Conservation (phyloP, 2,797 vertebrate species). For the Chaetophractus vellerosus region DNA sequence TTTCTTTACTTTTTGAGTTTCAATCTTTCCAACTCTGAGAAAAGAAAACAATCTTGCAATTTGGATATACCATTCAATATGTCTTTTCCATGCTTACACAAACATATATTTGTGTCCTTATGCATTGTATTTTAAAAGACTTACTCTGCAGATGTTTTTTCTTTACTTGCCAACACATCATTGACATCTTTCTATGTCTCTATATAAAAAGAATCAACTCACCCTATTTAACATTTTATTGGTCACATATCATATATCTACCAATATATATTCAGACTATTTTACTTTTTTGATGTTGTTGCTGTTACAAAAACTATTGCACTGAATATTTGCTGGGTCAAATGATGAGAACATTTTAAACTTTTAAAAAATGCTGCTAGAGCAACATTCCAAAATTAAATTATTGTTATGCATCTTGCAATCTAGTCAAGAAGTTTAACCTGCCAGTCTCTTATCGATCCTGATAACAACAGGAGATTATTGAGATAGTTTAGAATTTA, state of each 20-base stretch:
- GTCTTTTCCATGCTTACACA: not conserved
- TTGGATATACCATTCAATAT: not conserved
- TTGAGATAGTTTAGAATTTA: not conserved
- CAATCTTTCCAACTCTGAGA: not conserved
- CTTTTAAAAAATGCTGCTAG: not conserved
- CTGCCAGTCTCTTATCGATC: not conserved
- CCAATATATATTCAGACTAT: not conserved
- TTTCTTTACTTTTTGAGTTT: not conserved
- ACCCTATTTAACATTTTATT: not conserved
- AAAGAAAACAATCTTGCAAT: not conserved
- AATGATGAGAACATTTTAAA: not conserved
- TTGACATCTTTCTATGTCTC: not conserved
- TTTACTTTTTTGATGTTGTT: not conserved
- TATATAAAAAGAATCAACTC: not conserved
- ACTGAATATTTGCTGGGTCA: not conserved
- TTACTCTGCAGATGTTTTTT: not conserved
- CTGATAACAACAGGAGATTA: not conserved
- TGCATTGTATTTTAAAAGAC: not conserved
- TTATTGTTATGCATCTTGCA: not conserved
- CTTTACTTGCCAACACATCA: not conserved
- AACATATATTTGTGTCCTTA: not conserved
- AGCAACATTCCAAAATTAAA: constrained; percentile 12
- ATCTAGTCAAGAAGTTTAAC: not conserved
- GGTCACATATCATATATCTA: not conserved
- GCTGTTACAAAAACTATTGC: not conserved